A percentile compares a stretch with the other conserved stretches of the same genome.
These are phyloP conservation scores for Anorthoa munda DNA, from an alignment of 2,888 invertebrate genomes.

Conservation along the genomic window DNA sequence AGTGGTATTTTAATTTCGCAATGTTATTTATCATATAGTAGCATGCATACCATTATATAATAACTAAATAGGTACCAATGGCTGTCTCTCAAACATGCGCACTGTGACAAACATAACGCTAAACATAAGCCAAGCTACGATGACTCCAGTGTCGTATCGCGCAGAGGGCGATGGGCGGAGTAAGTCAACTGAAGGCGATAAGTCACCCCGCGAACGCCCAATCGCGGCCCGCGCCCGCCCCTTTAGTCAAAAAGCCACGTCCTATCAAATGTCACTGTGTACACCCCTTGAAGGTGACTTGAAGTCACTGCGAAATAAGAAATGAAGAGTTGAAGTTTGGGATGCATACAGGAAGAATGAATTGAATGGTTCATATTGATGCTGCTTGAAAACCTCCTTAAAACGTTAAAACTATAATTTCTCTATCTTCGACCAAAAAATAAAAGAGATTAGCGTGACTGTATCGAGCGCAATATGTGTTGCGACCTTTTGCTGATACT, in stretches of 20 bases:
- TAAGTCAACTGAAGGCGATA: conserved; percentile 88
- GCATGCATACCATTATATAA: neutral
- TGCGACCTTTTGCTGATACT: too few species aligned
- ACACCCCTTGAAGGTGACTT: conserved; percentile 75
- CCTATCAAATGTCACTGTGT: conserved; percentile 77
- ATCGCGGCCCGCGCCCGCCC: conserved; percentile 85
- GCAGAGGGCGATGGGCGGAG: conserved; percentile 82
- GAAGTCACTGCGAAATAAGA: conserved; percentile 20
- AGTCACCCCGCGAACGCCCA: conserved; percentile 87
- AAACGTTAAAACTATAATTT: neutral
- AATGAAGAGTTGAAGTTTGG: conserved; percentile 5
- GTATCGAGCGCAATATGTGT: too few species aligned
- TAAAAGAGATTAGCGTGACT: too few species aligned
- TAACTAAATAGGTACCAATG: neutral
- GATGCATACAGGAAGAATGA: conserved; percentile 13
- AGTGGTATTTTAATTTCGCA: neutral
- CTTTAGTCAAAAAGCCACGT: conserved; percentile 89
- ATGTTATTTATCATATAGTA: neutral
- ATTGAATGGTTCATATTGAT: neutral
- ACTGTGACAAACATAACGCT: conserved; percentile 9
- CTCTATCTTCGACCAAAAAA: neutral
- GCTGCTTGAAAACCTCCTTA: neutral
- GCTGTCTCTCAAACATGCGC: conserved; percentile 29
- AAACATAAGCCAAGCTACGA: conserved; percentile 37
- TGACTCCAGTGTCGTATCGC: conserved; percentile 61